Base-by-base conservation (phyloP, 1,140 invertebrate species). In the Prorops nasuta region DNA sequence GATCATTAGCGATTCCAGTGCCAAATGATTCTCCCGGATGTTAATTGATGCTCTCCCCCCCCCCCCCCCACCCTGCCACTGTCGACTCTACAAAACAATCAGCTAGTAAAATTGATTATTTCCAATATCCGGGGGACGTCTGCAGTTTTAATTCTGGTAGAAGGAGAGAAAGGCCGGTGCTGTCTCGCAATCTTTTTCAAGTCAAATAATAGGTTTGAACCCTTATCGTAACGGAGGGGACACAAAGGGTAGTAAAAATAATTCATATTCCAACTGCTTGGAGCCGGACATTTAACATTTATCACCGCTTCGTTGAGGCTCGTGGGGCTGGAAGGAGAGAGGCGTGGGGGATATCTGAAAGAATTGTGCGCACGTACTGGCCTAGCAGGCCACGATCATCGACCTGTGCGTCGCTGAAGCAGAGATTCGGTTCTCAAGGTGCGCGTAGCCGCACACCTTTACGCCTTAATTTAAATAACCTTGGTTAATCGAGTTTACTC, bases 401-500 rank as follows among this genome's bases (percentile, higher is more conserved):
- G 39, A 31, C 32, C 49, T 49, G n/a, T n/a, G n/a, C 36, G 48
- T 49, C 56, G 37, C 20, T 28, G 18, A 40, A 35, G n/a, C n/a
- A n/a, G 31, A 52, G 44, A 44, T 38, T 39, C 56, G 20, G 28
- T 40, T 22, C 19, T n/a, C n/a, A n/a, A n/a, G n/a, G n/a, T n/a
- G n/a, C n/a, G n/a, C n/a, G n/a, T n/a, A n/a, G n/a, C n/a, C n/a
- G n/a, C 24, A 10, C 24, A 28, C 24, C 10, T 4, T 10, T 28
- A 28, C 21, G 44, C 42, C 45, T 59, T 56, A 40, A 60, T 60
- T 60, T 51, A 35, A 62, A 50, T 60, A 57, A 60, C 44, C 44
- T 60, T 60, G 54, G 44, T 62, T 62, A 60, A 62, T 62, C 59
- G 54, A 60, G 56, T 57, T 56, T n/a, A n/a, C n/a, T n/a, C n/a